phyloP scores from a whole-genome alignment of 35 echinoderm and acorn worm species.

The Apostichopus californicus region DNA sequence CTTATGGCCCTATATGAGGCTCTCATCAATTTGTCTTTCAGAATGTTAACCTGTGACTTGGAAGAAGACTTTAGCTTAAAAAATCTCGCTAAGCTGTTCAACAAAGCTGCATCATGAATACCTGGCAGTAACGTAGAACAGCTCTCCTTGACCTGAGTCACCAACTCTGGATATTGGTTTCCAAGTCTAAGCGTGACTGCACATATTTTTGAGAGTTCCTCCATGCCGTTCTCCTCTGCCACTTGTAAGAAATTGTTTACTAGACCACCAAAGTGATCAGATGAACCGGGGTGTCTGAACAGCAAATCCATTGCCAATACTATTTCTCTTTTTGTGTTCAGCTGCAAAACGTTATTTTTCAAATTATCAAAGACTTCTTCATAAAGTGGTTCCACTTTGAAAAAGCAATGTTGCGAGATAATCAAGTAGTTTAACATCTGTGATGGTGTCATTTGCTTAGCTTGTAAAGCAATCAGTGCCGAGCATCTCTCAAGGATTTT shows the following conservation, averaged over 20 bases:
- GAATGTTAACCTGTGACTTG: not conserved
- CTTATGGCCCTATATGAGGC: slow-evolving; percentile 9
- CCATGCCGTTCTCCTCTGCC: not conserved
- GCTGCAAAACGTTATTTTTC: not conserved
- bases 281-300: not conserved
- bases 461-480: not conserved
- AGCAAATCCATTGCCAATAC: not conserved
- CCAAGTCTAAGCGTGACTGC: not conserved
- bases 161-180: slow-evolving; percentile 25
- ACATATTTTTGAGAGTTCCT: slow-evolving; percentile 37
- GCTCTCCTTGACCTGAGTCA: not conserved
- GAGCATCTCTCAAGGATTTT: slow-evolving; percentile 29
- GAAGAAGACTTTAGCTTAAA: not conserved
- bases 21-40: slow-evolving; percentile 26
- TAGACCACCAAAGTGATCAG: not conserved
- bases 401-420: not conserved
- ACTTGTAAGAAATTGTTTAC: not conserved
- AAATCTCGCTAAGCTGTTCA: slow-evolving; percentile 30
- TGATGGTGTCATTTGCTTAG: not conserved
- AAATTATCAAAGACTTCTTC: not conserved
- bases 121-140: not conserved
- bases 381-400: slow-evolving; percentile 16
- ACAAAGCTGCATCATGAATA: slow-evolving; percentile 19
- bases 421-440: not conserved
- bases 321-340: not conserved